Evolutionary conservation across 1,140 invertebrate species (phyloP).

Genomic region (Amphibalanus amphitrite): DNA sequence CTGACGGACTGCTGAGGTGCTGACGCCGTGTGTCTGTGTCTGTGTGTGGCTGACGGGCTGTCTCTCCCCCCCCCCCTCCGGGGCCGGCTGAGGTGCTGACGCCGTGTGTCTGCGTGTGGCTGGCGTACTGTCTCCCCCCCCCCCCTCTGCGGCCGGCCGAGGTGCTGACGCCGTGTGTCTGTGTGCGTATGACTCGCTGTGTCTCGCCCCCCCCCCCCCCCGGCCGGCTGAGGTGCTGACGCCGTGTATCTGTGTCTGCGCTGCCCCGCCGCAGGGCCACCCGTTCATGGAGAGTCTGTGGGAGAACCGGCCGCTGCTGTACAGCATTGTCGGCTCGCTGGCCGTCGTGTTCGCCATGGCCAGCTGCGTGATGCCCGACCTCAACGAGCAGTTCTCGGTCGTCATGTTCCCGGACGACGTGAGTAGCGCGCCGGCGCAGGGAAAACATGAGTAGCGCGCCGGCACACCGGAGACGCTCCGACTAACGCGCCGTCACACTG

Average conservation of each 20-base stretch:
- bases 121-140: background rate
- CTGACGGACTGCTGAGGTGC: too few relatives aligned
- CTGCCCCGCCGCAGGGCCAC: slow-evolving; percentile 51
- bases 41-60: too few relatives aligned
- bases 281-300: slow-evolving; percentile 94
- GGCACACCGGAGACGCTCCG: background rate
- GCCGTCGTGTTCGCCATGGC: slow-evolving; percentile 54
- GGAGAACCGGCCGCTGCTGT: slow-evolving; percentile 82
- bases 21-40: too few relatives aligned
- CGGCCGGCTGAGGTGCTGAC: too few relatives aligned
- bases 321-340: slow-evolving; percentile 60
- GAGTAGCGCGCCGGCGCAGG: slow-evolving; percentile 26
- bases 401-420: slow-evolving; percentile 71
- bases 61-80: too few relatives aligned
- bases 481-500: too few relatives aligned
- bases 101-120: too few relatives aligned
- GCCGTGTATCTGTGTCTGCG: background rate
- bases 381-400: slow-evolving; percentile 69
- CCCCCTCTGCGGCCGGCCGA: background rate
- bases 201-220: too few relatives aligned
- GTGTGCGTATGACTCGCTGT: too few relatives aligned
- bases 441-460: background rate
- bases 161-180: too few relatives aligned
- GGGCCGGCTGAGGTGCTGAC: too few relatives aligned
- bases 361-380: slow-evolving; percentile 52